A percentile compares a stretch with the other conserved stretches of the same genome.
These are phyloP conservation scores for Drosophila nigrodunni DNA, from an alignment of 1,140 invertebrate genomes.

Conservation along the genomic window DNA sequence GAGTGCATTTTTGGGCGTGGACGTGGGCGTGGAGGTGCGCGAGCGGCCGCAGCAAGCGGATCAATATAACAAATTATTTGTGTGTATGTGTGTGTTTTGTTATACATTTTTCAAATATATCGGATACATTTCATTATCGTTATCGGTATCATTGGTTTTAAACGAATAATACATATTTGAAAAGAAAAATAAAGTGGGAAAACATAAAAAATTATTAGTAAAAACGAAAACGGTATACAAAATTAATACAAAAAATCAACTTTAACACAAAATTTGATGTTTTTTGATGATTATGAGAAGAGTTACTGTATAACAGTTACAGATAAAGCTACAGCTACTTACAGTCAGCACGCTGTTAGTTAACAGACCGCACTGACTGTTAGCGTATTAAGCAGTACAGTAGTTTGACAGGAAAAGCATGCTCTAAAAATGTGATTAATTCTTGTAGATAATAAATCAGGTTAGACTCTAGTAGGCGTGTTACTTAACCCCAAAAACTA, in stretches of 20 bases:
- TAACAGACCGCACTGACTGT: conserved; percentile 20
- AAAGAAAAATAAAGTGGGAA: conserved; percentile 77
- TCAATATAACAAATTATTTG: conserved; percentile 24
- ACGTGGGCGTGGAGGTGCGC: conserved; percentile 57
- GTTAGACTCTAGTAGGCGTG: conserved; percentile 26
- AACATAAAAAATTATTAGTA: conserved; percentile 82
- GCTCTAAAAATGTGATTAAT: conserved; percentile 36
- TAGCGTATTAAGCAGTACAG: conserved; percentile 15
- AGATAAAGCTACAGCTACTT: conserved; percentile 9
- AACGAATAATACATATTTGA: conserved; percentile 57
- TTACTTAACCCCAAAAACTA: conserved; percentile 22
- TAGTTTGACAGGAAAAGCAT: conserved; percentile 38
- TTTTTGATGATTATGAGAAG: conserved; percentile 33
- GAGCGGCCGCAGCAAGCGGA: conserved; percentile 80
- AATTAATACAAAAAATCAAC: conserved; percentile 57
- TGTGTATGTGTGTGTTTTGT: conserved; percentile 25
- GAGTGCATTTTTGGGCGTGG: conserved; percentile 71
- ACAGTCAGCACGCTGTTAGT: conserved; percentile 7
- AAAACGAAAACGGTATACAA: conserved; percentile 74
- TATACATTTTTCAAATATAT: conserved; percentile 60
- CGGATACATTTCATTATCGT: conserved; percentile 37
- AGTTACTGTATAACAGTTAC: conserved; percentile 25
- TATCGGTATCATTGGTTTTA: conserved; percentile 72
- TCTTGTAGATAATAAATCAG: conserved; percentile 13
- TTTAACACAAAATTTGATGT: conserved; percentile 37